Conservation (phyloP, 2,888 invertebrate genomes). For the Mythimna loreyi region DNA sequence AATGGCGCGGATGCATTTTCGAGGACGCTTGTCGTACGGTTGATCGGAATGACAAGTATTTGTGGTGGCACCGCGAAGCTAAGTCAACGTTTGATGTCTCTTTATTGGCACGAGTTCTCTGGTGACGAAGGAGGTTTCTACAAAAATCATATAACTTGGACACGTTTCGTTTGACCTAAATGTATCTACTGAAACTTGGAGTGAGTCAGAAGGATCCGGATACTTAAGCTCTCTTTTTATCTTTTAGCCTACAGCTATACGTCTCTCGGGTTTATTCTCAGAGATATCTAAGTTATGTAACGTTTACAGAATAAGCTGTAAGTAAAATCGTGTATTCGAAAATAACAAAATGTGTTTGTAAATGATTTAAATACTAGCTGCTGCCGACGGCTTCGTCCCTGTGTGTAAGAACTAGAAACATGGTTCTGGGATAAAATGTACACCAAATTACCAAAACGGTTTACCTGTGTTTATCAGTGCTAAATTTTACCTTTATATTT, state of each 20-base stretch:
- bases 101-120: conserved; percentile 56
- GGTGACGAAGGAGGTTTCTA: conserved; percentile 21
- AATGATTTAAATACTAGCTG: too few species aligned
- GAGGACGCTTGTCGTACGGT: conserved; percentile 71
- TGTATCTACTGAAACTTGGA: conserved; percentile 26
- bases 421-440: too few species aligned
- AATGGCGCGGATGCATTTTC: conserved; percentile 74
- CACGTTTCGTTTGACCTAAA: conserved; percentile 42
- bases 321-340: not conserved
- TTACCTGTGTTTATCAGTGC: too few species aligned
- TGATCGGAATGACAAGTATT: conserved; percentile 78
- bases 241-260: conserved; percentile 34
- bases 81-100: conserved; percentile 49
- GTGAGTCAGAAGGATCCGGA: conserved; percentile 19
- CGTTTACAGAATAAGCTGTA: conserved; percentile 5
- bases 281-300: conserved; percentile 15
- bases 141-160: conserved; percentile 21
- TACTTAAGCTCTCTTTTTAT: conserved; percentile 45
- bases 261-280: conserved; percentile 21
- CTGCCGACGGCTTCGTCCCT: too few species aligned
- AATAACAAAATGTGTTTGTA: not conserved
- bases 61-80: conserved; percentile 58
- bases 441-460: too few species aligned
- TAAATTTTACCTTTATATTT: too few species aligned
- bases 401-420: too few species aligned